Conservation (phyloP, 2,888 invertebrate genomes). For the Harpagoxenus sublaevis region DNA sequence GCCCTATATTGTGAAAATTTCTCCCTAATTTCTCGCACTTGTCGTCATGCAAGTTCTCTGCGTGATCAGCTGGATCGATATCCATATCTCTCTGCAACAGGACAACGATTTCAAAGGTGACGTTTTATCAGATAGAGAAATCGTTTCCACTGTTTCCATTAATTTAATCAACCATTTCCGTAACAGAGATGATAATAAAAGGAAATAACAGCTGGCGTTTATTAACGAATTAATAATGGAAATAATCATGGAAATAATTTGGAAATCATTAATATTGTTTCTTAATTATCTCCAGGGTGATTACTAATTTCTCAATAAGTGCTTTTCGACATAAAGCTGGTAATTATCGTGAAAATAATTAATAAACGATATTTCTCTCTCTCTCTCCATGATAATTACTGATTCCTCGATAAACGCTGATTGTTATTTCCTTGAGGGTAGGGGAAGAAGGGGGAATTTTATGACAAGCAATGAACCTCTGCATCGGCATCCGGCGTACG, state of each 20-base stretch:
- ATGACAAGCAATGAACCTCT: constrained; percentile 72
- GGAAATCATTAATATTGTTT: neutral
- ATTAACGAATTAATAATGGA: neutral
- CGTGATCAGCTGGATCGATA: constrained; percentile 79
- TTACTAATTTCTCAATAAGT: neutral
- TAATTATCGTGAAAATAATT: neutral
- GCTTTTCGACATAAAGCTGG: neutral
- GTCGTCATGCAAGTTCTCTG: constrained; percentile 80
- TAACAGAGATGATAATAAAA: neutral
- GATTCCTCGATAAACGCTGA: neutral
- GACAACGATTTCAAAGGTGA: constrained; percentile 2
- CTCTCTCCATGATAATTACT: neutral
- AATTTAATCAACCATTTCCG: neutral
- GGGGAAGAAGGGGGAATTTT: neutral
- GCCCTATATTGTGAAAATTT: constrained; percentile 81
- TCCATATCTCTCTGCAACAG: constrained; percentile 78
- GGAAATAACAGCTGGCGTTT: neutral
- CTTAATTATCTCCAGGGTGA: neutral
- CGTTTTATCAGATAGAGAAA: neutral
- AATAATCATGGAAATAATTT: neutral
- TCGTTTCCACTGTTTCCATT: neutral
- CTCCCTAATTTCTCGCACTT: constrained; percentile 82
- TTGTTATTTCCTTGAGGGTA: constrained; percentile 1
- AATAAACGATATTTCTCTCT: neutral
- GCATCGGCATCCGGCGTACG: constrained; percentile 75